Percentiles rank a stretch among this genome's conserved stretches.
Conservation (phyloP, 2,797 vertebrate species). For the Zenarchopterus dispar region DNA sequence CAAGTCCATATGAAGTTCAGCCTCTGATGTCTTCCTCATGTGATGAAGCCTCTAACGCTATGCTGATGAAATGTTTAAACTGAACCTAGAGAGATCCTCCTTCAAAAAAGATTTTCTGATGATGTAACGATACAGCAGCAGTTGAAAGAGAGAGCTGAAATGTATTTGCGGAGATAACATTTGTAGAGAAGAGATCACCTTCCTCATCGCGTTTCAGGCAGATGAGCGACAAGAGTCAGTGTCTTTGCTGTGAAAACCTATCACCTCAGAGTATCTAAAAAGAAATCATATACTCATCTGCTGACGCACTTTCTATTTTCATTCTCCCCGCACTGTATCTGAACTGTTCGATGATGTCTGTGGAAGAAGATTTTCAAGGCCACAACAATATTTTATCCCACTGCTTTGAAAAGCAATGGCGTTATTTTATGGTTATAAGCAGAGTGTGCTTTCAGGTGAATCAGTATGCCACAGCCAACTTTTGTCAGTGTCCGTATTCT, state of each 20-base stretch:
- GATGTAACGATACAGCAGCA: constrained; percentile 55
- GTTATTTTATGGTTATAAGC: constrained; percentile 15
- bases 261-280: constrained; percentile 43
- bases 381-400: constrained; percentile 13
- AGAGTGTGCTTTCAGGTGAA: constrained; percentile 1
- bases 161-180: constrained; percentile 53
- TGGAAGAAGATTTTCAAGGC: constrained; percentile 13
- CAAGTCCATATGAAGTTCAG: constrained; percentile 1
- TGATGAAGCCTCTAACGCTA: constrained; percentile 47
- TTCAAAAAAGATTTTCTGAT: constrained; percentile 46
- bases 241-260: constrained; percentile 37
- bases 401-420: constrained; percentile 2
- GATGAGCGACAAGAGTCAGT: constrained; percentile 44
- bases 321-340: constrained; percentile 41
- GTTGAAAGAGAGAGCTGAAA: constrained; percentile 36
- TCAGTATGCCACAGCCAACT: constrained; percentile 12
- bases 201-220: constrained; percentile 56
- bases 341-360: constrained; percentile 4
- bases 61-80: constrained; percentile 45
- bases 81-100: constrained; percentile 33
- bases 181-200: constrained; percentile 38
- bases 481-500: constrained; percentile 18
- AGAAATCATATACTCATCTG: constrained; percentile 49
- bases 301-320: constrained; percentile 30
- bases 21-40: constrained; percentile 12